Percentiles rank a stretch among this genome's conserved stretches.
Conservation (phyloP, 2,888 invertebrate genomes). For the Asteroscopus sphinx region DNA sequence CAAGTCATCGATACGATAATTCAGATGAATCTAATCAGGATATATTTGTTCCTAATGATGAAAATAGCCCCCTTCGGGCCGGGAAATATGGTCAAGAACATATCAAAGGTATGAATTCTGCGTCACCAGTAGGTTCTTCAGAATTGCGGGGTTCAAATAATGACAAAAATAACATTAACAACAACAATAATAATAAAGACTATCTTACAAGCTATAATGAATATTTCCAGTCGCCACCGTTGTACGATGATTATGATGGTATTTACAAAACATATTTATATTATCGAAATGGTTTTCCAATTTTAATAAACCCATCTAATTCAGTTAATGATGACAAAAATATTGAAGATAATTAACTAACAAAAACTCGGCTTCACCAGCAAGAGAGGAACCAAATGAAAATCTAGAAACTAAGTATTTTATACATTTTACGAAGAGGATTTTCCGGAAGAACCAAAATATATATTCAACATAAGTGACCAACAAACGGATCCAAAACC, state of each 20-base stretch:
- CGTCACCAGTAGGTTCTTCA: neutral
- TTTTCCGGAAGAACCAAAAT: constrained; percentile 1
- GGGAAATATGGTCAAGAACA: constrained; percentile 19
- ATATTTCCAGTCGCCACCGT: constrained; percentile 25
- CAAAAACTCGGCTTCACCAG: neutral
- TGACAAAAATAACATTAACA: neutral
- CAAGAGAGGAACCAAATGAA: constrained; percentile 2
- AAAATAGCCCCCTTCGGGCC: neutral
- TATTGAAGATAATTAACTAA: neutral
- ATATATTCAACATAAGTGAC: neutral
- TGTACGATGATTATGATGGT: constrained; percentile 29
- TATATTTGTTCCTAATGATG: neutral
- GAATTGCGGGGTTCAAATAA: neutral
- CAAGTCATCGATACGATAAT: neutral
- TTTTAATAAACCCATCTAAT: constrained; percentile 8
- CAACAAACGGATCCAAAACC: neutral
- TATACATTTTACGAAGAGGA: neutral
- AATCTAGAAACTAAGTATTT: neutral
- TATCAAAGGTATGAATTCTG: neutral
- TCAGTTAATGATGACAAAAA: constrained; percentile 4
- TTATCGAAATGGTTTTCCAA: constrained; percentile 2
- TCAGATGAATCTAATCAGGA: constrained; percentile 10
- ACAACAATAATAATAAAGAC: neutral
- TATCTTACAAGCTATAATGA: constrained; percentile 7
- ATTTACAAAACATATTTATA: constrained; percentile 1